A percentile compares a stretch with the other conserved stretches of the same genome.
Evolutionary conservation across 2,888 invertebrate species (phyloP).

Genomic region (Ornithoptera alexandrae): DNA sequence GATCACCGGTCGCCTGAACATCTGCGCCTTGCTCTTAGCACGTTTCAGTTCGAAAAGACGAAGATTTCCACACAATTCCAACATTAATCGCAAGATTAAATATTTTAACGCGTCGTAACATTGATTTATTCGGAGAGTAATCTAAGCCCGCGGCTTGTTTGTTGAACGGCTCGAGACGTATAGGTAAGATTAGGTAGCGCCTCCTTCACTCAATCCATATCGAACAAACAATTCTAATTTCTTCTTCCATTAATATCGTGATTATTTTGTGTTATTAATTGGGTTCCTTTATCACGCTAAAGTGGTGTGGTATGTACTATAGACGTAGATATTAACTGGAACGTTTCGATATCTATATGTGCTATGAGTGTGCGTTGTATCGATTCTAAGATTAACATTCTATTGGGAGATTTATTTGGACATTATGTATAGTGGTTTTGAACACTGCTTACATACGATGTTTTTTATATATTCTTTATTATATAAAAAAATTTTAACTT

Average conservation of each 20-base stretch:
- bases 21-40: slow-evolving; percentile 45
- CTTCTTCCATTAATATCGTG: slow-evolving; percentile 48
- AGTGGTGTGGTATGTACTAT: neutral
- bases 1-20: slow-evolving; percentile 48
- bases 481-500: neutral
- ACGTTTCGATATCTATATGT: neutral
- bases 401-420: slow-evolving; percentile 73
- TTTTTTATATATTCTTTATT: neutral
- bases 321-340: neutral
- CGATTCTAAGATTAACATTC: slow-evolving; percentile 54
- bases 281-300: slow-evolving; percentile 42
- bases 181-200: slow-evolving; percentile 70
- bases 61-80: slow-evolving; percentile 50
- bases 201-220: slow-evolving; percentile 47
- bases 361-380: slow-evolving; percentile 14
- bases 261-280: slow-evolving; percentile 55
- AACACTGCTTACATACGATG: slow-evolving; percentile 49
- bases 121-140: slow-evolving; percentile 78
- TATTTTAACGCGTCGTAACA: slow-evolving; percentile 80
- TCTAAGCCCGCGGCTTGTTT: slow-evolving; percentile 77
- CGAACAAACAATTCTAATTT: slow-evolving; percentile 45
- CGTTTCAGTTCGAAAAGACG: slow-evolving; percentile 61
- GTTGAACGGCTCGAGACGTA: slow-evolving; percentile 75
- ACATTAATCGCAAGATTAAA: slow-evolving; percentile 79
- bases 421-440: slow-evolving; percentile 77